Evolutionary conservation across 2,113 vertebrate genomes (phyloP).

Genomic region (Podarcis raffonei): DNA sequence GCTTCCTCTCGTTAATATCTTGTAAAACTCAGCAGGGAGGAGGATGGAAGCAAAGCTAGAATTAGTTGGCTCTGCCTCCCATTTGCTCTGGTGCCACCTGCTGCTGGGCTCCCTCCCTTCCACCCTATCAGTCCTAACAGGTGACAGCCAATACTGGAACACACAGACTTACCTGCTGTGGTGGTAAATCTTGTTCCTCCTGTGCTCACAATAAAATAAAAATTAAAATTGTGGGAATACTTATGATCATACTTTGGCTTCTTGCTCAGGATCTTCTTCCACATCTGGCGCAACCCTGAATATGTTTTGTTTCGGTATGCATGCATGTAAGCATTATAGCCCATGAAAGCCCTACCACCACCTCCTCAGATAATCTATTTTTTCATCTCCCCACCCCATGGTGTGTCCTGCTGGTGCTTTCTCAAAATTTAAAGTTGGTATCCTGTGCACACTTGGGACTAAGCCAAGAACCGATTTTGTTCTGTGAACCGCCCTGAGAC

Average conservation of each 20-base stretch:
- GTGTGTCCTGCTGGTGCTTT: not conserved
- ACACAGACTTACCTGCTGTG: no score
- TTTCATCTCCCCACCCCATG: not conserved
- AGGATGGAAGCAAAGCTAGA: no score
- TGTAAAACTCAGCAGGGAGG: no score
- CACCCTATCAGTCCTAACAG: no score
- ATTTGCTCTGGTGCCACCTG: no score
- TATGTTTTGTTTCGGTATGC: not conserved
- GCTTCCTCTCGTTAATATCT: no score
- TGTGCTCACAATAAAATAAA: not conserved
- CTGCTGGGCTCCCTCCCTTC: no score
- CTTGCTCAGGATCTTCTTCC: not conserved
- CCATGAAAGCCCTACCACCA: not conserved
- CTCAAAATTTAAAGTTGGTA: not conserved
- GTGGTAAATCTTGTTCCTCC: not conserved
- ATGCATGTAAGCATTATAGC: not conserved
- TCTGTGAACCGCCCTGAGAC: no score
- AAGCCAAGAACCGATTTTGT: not conserved
- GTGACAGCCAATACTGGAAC: no score
- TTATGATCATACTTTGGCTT: not conserved
- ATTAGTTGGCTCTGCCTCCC: no score
- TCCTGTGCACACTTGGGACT: not conserved
- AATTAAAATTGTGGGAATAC: not conserved
- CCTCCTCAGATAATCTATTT: not conserved
- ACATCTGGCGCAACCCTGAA: not conserved